A percentile compares a stretch with the other conserved stretches of the same genome.
Evolutionary conservation across 2,888 invertebrate genomes (phyloP).

Genomic region (Mythimna pallens): DNA sequence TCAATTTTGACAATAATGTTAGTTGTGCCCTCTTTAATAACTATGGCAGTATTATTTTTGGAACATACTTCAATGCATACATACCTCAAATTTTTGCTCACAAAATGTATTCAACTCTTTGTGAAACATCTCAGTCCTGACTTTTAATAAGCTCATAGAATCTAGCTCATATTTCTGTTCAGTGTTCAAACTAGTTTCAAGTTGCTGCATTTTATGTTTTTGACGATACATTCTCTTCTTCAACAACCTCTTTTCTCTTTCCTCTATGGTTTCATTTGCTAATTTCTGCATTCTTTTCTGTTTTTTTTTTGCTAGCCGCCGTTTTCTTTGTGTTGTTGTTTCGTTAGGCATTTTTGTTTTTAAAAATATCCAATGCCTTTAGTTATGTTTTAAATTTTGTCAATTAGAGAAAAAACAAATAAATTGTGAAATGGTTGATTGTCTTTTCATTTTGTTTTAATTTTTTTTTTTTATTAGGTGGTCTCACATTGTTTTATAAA

Average conservation of each 20-base stretch:
- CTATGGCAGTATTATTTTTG: background rate
- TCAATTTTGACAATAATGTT: no score
- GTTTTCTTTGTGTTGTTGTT: constrained; percentile 47
- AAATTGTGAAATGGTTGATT: background rate
- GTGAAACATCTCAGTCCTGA: constrained; percentile 5
- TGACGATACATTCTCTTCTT: background rate
- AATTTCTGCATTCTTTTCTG: constrained; percentile 17
- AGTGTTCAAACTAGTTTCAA: background rate
- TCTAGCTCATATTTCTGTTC: constrained; percentile 4
- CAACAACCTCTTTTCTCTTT: constrained; percentile 23
- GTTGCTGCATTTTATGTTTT: background rate
- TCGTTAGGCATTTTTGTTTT: constrained; percentile 38
- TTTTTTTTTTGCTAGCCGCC: constrained; percentile 33
- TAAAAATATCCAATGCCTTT: background rate
- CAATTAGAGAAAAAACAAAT: background rate
- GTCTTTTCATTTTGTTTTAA: background rate
- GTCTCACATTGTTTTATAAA: background rate
- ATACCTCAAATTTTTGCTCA: constrained; percentile 31
- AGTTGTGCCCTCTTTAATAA: no score
- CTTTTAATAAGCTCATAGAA: constrained; percentile 22
- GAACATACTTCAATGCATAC: constrained; percentile 2
- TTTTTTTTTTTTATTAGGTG: background rate
- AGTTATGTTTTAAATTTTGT: background rate
- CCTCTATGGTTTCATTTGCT: constrained; percentile 39
- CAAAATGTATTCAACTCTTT: background rate